phyloP scores from a whole-genome alignment of 2,888 invertebrate species.

The Campopleginae sp. region DNA sequence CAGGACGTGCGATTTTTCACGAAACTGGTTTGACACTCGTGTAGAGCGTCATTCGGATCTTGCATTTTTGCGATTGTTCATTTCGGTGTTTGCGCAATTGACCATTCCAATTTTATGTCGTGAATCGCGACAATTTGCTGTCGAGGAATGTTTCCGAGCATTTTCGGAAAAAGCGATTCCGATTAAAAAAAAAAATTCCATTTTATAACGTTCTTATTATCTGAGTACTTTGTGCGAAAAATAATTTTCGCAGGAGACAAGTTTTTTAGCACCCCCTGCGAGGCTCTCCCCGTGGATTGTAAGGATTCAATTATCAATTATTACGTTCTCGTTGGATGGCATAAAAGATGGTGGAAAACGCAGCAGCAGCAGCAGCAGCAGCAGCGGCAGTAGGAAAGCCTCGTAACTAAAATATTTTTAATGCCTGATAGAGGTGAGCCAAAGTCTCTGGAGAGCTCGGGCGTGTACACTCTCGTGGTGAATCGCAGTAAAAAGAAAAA shows the following conservation, averaged over 20 bases:
- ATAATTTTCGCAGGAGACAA: background rate
- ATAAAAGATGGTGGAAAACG: background rate
- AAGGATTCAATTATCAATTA: background rate
- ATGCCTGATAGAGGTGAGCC: slow-evolving; percentile 6
- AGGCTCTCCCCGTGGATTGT: background rate
- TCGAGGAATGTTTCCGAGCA: background rate
- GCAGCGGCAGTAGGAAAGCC: background rate
- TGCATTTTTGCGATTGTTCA: background rate
- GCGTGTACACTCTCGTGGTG: slow-evolving; percentile 38
- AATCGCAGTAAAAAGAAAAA: slow-evolving; percentile 20
- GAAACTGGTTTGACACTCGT: slow-evolving; percentile 52
- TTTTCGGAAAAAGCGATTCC: no score
- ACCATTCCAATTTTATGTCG: background rate
- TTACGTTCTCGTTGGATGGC: background rate
- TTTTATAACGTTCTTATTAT: background rate
- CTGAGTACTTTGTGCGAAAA: no score
- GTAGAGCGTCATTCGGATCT: background rate
- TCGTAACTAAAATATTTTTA: background rate
- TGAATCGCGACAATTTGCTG: background rate
- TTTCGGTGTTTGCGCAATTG: background rate
- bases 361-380: no score
- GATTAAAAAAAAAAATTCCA: no score
- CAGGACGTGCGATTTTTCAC: slow-evolving; percentile 54
- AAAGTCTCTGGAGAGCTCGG: slow-evolving; percentile 7
- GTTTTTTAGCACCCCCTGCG: background rate